These are phyloP conservation scores for Anhinga anhinga DNA, from an alignment of 2,113 vertebrate genomes.

Conservation along the genomic window DNA sequence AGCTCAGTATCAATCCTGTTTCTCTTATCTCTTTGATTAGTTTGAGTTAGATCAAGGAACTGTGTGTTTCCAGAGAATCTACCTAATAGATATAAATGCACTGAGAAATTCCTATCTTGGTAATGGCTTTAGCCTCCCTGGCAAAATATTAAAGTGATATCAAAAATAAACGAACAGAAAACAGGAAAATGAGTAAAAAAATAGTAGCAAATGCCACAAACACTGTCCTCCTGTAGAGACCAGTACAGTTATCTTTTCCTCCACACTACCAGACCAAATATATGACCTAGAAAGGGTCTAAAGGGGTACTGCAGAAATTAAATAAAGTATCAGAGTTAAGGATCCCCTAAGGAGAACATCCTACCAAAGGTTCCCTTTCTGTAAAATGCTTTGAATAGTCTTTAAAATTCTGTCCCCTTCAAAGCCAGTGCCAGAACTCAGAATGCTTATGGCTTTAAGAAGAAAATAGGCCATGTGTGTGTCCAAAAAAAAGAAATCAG, in stretches of 20 bases:
- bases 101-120: background rate
- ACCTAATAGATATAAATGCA: background rate
- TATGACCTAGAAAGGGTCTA: background rate
- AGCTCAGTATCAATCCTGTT: background rate
- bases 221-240: background rate
- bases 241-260: background rate
- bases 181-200: background rate
- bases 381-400: background rate
- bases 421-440: background rate
- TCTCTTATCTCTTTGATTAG: background rate
- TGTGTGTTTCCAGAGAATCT: background rate
- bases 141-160: background rate
- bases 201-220: background rate
- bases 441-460: background rate
- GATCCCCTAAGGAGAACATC: background rate
- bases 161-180: background rate
- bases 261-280: background rate
- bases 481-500: background rate
- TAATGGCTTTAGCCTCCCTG: background rate
- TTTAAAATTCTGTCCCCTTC: background rate
- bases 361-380: background rate
- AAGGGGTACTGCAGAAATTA: background rate
- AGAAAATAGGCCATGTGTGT: background rate
- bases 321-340: background rate
- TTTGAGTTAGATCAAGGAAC: background rate